Conservation (phyloP, 2,797 vertebrate species). For the Lepidocolaptes lacrymiger region DNA sequence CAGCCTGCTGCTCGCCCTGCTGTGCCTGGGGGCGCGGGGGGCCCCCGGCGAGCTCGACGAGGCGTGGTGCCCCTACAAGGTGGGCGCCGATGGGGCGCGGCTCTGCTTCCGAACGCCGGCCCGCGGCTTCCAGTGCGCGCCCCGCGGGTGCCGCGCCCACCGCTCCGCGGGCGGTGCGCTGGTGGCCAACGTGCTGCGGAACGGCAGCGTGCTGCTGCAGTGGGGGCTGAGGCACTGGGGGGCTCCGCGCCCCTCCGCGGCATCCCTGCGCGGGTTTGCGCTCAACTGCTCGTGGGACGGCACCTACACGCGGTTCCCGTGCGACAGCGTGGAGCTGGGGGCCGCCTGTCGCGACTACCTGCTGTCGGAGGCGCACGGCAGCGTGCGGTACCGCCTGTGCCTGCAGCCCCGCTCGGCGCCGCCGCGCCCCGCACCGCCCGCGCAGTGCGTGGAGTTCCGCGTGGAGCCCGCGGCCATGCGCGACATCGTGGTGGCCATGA, state of each 20-base stretch:
- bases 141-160: conserved; percentile 80
- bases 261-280: conserved; percentile 80
- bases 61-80: conserved; percentile 88
- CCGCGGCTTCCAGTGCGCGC: conserved; percentile 82
- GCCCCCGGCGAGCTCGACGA: not conserved
- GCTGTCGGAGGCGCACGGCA: conserved; percentile 88
- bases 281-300: conserved; percentile 96
- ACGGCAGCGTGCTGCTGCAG: conserved; percentile 92
- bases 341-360: conserved; percentile 90
- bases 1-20: conserved; percentile 24
- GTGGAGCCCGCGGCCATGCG: conserved; percentile 89
- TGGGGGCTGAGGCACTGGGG: conserved; percentile 74
- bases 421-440: conserved; percentile 33
- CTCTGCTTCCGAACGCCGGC: conserved; percentile 87
- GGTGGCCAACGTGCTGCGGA: conserved; percentile 88
- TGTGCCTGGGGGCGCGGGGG: conserved; percentile 1
- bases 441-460: conserved; percentile 91
- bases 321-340: conserved; percentile 88
- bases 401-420: conserved; percentile 77
- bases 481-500: conserved; percentile 97
- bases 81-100: conserved; percentile 74
- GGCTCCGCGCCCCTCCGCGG: conserved; percentile 21
- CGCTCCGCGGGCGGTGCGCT: conserved; percentile 76
- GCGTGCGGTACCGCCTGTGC: conserved; percentile 93
- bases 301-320: conserved; percentile 92